Base-by-base conservation (phyloP, 2,888 invertebrate genomes). In the Ectemnius cavifrons region DNA sequence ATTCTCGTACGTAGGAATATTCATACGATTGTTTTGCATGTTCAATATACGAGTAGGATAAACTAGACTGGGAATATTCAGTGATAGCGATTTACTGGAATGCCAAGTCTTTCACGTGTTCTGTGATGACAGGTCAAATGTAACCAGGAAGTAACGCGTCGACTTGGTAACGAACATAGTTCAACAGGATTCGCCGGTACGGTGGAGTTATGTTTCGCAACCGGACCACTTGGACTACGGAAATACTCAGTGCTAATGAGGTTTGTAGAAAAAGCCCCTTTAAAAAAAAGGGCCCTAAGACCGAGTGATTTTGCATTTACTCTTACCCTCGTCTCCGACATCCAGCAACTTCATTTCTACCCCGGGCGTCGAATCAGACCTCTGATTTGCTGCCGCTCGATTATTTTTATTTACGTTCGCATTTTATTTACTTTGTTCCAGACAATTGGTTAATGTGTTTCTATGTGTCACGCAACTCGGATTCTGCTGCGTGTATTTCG, bases 401-500 rank as follows among this genome's bases (percentile, higher is more conserved):
- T 57, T 18, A 58, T 20, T 20, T 52, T 52, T 52, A 52, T 67
- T 61, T 49, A 63, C 60, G 45, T 62, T 62, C 66, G 28, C 45
- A 60, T 69, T 37, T 57, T 2, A 73, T 79, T 82, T 79, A 79
- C 60, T 83, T 73, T 83, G 79, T 90, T 90, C 62, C 90, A 91
- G 91, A 90, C 87, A 88, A 82, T 85, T 94, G 70, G 96, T 98
- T 75, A 97, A 98, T 91, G 87, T 94, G 14, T 98, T 98, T 92
- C 94, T 99, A 67, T 96, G 97, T 90, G 92, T 98, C 71, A 99
- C 99, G n/a, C 99, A 99, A 92, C 92, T 99, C 75, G 99, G 99
- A 74, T 99, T 99, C 92, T 99, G 99, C 91, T 98, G 98, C 91
- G 97, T 99, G 37, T 99, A 99, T 91, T 96, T 98, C 86, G 97